Conservation (phyloP, 2,797 vertebrate genomes). For the Garrulus glandarius region DNA sequence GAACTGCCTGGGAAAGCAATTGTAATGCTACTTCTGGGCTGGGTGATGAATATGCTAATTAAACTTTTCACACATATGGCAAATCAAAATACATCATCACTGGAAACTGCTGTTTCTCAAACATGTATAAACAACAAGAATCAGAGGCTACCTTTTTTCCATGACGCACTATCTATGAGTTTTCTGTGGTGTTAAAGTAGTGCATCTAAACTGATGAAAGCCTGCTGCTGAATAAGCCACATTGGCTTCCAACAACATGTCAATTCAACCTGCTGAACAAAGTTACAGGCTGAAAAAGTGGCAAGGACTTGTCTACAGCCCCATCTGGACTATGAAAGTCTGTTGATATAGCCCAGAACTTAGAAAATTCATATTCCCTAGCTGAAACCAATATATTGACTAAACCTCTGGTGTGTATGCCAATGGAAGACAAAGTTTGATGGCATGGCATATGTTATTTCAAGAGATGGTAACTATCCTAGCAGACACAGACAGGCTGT, state of each 20-base stretch:
- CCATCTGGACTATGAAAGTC: background rate
- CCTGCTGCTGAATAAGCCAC: background rate
- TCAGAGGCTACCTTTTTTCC: background rate
- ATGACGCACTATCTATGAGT: background rate
- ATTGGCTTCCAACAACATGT: background rate
- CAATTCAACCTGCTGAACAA: background rate
- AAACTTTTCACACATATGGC: conserved; percentile 14
- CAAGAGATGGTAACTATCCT: background rate
- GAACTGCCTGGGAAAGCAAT: background rate
- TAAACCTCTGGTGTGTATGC: conserved; percentile 5
- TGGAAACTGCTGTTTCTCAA: conserved; percentile 45
- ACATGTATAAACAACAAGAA: conserved; percentile 15
- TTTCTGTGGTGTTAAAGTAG: background rate
- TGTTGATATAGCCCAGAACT: background rate
- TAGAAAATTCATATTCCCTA: background rate
- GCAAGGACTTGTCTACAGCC: background rate
- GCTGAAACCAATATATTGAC: conserved; percentile 31
- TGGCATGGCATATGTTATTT: conserved; percentile 13
- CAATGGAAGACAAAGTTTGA: conserved; percentile 2
- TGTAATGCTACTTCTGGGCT: background rate
- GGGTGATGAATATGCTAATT: conserved; percentile 33
- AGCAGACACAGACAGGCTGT: background rate
- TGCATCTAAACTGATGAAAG: background rate
- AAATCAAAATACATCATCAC: conserved; percentile 14
- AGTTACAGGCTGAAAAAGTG: background rate